Base-by-base conservation (phyloP, 2,113 vertebrate genomes). In the Coturnix japonica region DNA sequence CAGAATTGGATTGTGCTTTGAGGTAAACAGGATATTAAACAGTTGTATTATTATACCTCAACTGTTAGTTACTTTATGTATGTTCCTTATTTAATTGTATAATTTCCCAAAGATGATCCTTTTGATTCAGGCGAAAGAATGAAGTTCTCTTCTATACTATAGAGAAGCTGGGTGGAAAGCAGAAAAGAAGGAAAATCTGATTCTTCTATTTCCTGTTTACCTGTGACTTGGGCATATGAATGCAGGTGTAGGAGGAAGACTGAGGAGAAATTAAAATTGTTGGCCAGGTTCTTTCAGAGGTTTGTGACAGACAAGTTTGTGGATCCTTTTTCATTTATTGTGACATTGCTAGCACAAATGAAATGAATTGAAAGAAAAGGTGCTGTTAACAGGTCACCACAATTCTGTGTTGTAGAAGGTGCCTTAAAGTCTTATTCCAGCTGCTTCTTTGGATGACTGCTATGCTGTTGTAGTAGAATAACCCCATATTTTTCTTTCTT, bases 41-140 rank as follows among this genome's bases (percentile, higher is more conserved):
- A 54, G 2, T 49, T 79, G 14, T 16, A 66, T 60, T 71, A 31
- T 4, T 71, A 21, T 71, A 19, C 43, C 21, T 63, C 56, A 74
- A 4, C 6, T 33, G 2, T 2, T 41, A 22, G 1, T 8, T 80
- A 73, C 88, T 73, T 43, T 22, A 4, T 69, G 3, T 4, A 0
- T 28, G 6, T 74, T 73, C 20, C 31, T 70, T 57, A 37, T 9
- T 77, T 70, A 31, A 8, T 11, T 75, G 11, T 90, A 18, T 84
- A n/a, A 13, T 70, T 57, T 87, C 17, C n/a, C 69, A 19, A 30
- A 31, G 23, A 15, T 39, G 22, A 63, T 73, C 9, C 2, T 77
- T 84, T 81, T 57, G 18, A 18, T 70, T 7, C 9, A 7, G 28
- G 4, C 59, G 46, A 63, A 60, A 9, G 4, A 77, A 13, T 4